Percentiles rank a stretch among this genome's conserved stretches.
phyloP scores from a whole-genome alignment of 2,797 vertebrate genomes.

The Ceyx erithaca region DNA sequence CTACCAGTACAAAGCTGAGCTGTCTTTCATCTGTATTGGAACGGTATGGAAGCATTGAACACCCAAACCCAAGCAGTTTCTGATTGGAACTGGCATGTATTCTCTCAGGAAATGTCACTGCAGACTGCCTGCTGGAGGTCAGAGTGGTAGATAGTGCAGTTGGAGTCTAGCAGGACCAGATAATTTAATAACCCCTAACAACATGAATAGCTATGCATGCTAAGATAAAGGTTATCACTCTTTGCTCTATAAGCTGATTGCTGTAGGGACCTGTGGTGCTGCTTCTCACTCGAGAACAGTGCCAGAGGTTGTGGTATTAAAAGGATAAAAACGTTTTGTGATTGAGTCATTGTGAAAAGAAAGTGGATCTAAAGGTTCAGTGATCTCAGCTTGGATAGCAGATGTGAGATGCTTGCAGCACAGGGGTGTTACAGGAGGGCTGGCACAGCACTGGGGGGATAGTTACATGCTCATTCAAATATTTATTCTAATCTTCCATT shows the following conservation, averaged over 20 bases:
- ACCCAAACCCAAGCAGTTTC: neutral
- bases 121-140: neutral
- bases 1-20: neutral
- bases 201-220: neutral
- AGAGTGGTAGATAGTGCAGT: neutral
- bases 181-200: slow-evolving; percentile 37
- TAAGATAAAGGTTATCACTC: slow-evolving; percentile 2
- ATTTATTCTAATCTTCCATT: neutral
- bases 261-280: neutral
- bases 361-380: neutral
- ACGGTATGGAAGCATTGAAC: neutral
- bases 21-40: neutral
- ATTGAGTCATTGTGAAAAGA: neutral
- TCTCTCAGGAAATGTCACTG: neutral
- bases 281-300: neutral
- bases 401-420: neutral
- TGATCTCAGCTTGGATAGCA: neutral
- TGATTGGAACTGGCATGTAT: neutral
- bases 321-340: neutral
- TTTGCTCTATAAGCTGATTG: neutral
- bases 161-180: neutral
- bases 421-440: neutral
- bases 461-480: neutral
- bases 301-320: neutral
- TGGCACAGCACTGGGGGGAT: rapidly evolving